phyloP scores from a whole-genome alignment of 2,888 invertebrate species.

The Myopa testacea region DNA sequence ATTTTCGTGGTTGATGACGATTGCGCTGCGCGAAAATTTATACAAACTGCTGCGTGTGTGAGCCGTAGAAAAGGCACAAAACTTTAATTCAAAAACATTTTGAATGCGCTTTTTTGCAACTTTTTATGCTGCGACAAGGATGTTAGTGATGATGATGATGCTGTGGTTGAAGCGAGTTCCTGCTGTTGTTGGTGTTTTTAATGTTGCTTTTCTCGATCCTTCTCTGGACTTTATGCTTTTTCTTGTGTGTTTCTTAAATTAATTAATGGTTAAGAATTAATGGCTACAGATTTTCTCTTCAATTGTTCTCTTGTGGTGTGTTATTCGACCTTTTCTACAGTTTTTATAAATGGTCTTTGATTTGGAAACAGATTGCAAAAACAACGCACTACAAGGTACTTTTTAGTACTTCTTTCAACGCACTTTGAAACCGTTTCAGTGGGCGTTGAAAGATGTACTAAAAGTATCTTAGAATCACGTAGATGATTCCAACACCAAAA shows the following conservation, averaged over 20 bases:
- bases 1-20: conserved; percentile 69
- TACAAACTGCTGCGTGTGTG: conserved; percentile 59
- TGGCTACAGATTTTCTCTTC: neutral
- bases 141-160: neutral
- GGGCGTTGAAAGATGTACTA: too few relatives aligned
- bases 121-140: conserved; percentile 41
- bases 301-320: too few relatives aligned
- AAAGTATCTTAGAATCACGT: too few relatives aligned
- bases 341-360: too few relatives aligned
- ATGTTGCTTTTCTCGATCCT: conserved; percentile 28
- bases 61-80: conserved; percentile 62
- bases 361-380: too few relatives aligned
- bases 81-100: conserved; percentile 64
- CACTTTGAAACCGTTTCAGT: too few relatives aligned
- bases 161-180: neutral
- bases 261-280: conserved; percentile 28
- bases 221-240: neutral
- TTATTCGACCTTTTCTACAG: too few relatives aligned
- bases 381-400: too few relatives aligned
- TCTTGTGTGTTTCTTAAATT: conserved; percentile 11
- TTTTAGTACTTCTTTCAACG: too few relatives aligned
- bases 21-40: conserved; percentile 61
- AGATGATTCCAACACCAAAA: too few relatives aligned
- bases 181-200: conserved; percentile 29
- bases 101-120: conserved; percentile 48